Evolutionary conservation across 2,888 invertebrate species (phyloP).

Genomic region (Himalopsyche japonica): DNA sequence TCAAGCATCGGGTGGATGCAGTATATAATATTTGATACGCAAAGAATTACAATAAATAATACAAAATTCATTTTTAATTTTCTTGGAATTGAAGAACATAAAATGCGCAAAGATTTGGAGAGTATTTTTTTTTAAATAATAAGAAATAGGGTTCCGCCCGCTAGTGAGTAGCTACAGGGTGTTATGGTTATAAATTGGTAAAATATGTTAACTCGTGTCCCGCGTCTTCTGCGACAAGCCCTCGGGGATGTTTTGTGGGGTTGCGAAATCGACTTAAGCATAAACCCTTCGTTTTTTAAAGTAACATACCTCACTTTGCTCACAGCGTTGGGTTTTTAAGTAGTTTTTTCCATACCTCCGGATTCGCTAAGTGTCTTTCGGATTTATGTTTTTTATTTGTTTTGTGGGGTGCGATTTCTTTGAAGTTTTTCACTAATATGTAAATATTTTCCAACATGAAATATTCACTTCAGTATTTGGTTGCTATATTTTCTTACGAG

Average conservation of each 20-base stretch:
- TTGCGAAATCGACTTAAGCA: constrained; percentile 38
- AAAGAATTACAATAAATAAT: no score
- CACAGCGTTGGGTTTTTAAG: not conserved
- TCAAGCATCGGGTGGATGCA: no score
- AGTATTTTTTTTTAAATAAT: not conserved
- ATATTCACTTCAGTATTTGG: no score
- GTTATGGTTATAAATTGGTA: constrained; percentile 41
- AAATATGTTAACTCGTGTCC: constrained; percentile 41
- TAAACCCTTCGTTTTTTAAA: constrained; percentile 22
- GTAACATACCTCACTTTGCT: not conserved
- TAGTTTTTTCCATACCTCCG: not conserved
- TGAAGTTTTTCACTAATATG: not conserved
- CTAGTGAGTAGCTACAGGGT: constrained; percentile 14
- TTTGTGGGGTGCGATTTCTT: not conserved
- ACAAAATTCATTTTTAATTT: no score
- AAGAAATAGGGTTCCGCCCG: not conserved
- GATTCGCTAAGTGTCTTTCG: not conserved
- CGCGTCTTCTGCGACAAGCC: constrained; percentile 6
- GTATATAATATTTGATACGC: no score
- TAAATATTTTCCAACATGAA: no score
- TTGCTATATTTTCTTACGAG: no score
- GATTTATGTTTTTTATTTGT: not conserved
- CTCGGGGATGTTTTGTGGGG: constrained; percentile 32
- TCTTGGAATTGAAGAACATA: no score
- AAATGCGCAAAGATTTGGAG: no score